Conservation (phyloP, 2,888 invertebrate genomes). For the Xanthia icteritia region DNA sequence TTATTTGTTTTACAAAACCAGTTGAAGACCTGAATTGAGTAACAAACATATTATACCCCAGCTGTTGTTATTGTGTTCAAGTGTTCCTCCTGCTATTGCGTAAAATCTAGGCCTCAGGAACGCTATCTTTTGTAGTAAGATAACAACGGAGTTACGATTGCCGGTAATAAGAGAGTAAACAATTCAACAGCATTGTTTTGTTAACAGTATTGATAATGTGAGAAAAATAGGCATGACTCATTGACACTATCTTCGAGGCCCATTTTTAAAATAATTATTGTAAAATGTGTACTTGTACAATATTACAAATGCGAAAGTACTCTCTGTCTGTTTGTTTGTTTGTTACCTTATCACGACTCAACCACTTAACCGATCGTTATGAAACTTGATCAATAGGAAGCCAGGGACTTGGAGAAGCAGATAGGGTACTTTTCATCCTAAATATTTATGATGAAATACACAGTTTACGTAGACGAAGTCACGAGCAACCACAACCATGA, state of each 20-base stretch:
- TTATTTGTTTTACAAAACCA: conserved; percentile 5
- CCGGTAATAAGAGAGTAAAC: conserved; percentile 34
- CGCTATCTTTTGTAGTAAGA: conserved; percentile 36
- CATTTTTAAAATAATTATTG: conserved; percentile 7
- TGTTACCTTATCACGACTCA: neutral
- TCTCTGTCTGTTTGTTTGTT: neutral
- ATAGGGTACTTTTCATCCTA: neutral
- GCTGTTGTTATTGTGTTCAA: conserved; percentile 17
- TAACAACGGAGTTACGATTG: conserved; percentile 17
- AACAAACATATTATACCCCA: conserved; percentile 5
- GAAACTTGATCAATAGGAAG: neutral
- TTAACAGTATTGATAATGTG: conserved; percentile 35
- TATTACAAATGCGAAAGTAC: neutral
- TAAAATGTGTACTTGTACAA: neutral
- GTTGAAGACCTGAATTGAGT: neutral
- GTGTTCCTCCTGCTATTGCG: conserved; percentile 10
- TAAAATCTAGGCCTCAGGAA: conserved; percentile 35
- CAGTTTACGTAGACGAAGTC: neutral
- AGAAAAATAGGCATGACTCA: conserved; percentile 52
- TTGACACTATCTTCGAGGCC: conserved; percentile 32
- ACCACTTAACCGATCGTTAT: neutral
- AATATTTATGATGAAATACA: neutral
- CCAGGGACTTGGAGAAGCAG: neutral
- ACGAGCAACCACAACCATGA: neutral
- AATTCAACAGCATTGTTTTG: conserved; percentile 33